These are phyloP conservation scores for Parus major DNA, from an alignment of 2,113 vertebrate species.

Conservation along the genomic window DNA sequence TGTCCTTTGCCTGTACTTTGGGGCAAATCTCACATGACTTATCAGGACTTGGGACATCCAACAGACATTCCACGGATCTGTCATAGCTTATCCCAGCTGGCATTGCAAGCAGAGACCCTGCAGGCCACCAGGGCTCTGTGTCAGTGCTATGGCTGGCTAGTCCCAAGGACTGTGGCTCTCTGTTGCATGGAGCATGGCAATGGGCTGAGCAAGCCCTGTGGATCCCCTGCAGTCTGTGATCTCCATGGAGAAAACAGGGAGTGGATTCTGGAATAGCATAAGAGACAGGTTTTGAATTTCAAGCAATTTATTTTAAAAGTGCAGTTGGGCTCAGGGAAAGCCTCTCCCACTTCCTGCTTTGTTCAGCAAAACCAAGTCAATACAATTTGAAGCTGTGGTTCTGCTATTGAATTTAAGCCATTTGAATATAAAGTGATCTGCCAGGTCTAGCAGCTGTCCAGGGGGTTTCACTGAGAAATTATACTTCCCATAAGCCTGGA, in stretches of 20 bases:
- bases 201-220: background rate
- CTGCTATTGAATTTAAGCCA: background rate
- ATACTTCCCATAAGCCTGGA: background rate
- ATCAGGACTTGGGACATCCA: background rate
- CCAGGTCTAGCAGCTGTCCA: background rate
- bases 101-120: background rate
- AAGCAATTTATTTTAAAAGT: background rate
- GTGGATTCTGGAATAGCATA: background rate
- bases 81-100: background rate
- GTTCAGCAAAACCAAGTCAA: background rate
- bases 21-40: rapidly evolving
- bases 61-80: background rate
- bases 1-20: background rate
- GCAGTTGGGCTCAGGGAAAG: background rate
- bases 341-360: background rate
- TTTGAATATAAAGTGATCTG: background rate
- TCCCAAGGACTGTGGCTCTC: background rate
- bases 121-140: background rate
- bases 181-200: background rate
- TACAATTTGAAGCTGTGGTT: background rate
- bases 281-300: background rate
- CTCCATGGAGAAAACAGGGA: background rate
- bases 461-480: background rate
- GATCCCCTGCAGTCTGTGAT: rapidly evolving
- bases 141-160: no score